A percentile compares a stretch with the other conserved stretches of the same genome.
These are phyloP conservation scores for Orthonevra nobilis DNA, from an alignment of 2,888 invertebrate genomes.

Conservation along the genomic window DNA sequence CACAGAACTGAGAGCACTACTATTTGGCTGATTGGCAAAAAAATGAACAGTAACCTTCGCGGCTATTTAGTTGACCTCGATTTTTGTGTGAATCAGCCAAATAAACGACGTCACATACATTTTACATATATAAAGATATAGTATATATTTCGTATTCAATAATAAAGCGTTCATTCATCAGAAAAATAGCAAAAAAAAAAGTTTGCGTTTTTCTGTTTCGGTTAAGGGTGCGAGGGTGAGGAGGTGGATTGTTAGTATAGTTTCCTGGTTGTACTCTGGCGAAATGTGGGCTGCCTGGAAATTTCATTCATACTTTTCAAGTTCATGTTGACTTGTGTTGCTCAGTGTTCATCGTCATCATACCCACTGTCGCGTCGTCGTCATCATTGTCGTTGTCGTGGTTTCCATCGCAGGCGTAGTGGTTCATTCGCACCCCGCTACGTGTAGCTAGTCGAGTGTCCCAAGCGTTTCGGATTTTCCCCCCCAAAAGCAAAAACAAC, in stretches of 20 bases:
- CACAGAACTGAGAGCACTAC: constrained; percentile 18
- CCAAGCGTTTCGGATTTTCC: constrained; percentile 39
- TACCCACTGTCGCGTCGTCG: too few species aligned
- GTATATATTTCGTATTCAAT: constrained; percentile 64
- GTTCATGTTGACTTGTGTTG: constrained; percentile 64
- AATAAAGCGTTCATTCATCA: constrained; percentile 69
- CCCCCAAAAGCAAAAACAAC: constrained; percentile 20
- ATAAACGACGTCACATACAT: constrained; percentile 49
- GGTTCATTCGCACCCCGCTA: constrained; percentile 47
- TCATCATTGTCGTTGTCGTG: constrained; percentile 23
- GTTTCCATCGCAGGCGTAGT: constrained; percentile 13
- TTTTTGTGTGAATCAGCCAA: constrained; percentile 60
- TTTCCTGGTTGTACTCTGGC: constrained; percentile 50
- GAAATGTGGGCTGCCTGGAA: constrained; percentile 61
- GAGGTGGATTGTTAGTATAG: constrained; percentile 58
- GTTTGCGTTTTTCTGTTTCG: constrained; percentile 41
- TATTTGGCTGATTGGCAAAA: constrained; percentile 16
- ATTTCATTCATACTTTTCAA: constrained; percentile 70
- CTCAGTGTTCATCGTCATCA: constrained; percentile 15
- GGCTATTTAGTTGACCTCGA: constrained; percentile 70
- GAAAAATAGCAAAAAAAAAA: constrained; percentile 49
- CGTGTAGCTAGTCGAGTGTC: constrained; percentile 33
- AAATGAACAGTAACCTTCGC: constrained; percentile 56
- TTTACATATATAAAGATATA: constrained; percentile 19
- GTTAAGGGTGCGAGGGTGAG: constrained; percentile 40